Evolutionary conservation across 30 jellyfish, hydroid and myxozoan species (phyloP).

Genomic region (Turritopsis dohrnii): DNA sequence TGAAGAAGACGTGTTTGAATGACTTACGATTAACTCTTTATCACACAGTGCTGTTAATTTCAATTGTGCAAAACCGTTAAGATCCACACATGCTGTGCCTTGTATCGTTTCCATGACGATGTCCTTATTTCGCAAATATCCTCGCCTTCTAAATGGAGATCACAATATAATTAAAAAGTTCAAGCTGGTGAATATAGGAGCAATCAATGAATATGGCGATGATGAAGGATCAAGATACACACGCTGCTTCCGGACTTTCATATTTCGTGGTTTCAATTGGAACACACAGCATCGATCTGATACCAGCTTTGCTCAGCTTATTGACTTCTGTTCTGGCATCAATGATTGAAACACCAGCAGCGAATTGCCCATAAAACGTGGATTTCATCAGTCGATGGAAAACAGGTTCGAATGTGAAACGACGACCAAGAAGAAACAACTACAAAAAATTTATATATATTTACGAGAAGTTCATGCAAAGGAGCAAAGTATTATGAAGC

Average conservation of each 20-base stretch:
- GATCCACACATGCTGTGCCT: slow-evolving; percentile 44
- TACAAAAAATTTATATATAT: no score
- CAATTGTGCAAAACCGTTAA: slow-evolving; percentile 74
- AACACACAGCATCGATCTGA: slow-evolving; percentile 70
- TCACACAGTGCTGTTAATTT: slow-evolving; percentile 66
- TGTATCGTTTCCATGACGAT: neutral
- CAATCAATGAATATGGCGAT: no score
- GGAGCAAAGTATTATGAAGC: no score
- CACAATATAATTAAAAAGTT: no score
- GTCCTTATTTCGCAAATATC: neutral
- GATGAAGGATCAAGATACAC: no score
- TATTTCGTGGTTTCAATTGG: slow-evolving; percentile 61
- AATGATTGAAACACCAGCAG: slow-evolving; percentile 72
- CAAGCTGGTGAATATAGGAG: no score
- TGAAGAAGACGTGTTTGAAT: no score
- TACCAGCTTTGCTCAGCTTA: slow-evolving; percentile 35
- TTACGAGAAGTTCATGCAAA: no score
- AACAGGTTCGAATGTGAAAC: slow-evolving; percentile 15
- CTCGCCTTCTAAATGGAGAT: neutral
- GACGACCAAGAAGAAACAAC: slow-evolving; percentile 24
- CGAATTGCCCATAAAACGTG: slow-evolving; percentile 91
- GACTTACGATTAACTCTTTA: slow-evolving; percentile 64
- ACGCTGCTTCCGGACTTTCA: slow-evolving; percentile 7
- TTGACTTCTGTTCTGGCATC: slow-evolving; percentile 30
- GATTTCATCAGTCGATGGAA: slow-evolving; percentile 41